Base-by-base conservation (phyloP, 2,888 invertebrate genomes). In the Caenorhabditis zanzibari region DNA sequence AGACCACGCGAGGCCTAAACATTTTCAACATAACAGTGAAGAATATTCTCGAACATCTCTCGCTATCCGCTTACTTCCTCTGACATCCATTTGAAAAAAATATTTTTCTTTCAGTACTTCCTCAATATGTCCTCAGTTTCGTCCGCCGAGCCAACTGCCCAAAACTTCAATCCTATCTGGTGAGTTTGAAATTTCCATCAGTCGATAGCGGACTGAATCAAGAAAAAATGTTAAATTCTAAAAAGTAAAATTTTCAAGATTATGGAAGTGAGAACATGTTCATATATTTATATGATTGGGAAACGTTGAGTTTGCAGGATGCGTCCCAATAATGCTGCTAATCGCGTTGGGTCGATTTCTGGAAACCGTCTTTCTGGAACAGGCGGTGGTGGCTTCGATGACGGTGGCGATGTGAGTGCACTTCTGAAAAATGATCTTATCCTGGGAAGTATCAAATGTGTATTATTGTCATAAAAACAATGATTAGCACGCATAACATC, bases 81-180 rank as follows among this genome's bases (percentile, higher is more conserved):
- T 0, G 2, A 24, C 35, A 22, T 38, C 5, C n/a, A 47, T 12
- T 24, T 9, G 7, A 22, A 19, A 44, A 61, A 32, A 49, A 49
- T 32, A 12, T 32, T n/a, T 16, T 9, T n/a, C 12, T 66, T 77
- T 26, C 77, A 73, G 76, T 72, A 56, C 52, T 59, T 64, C 56
- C 81, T 71, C 75, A 75, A 76, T 49, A 82, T 82, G 79, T 83
- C 83, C 63, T 79, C 83, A 83, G 80, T 83, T 66, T 72, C 81
- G 59, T 84, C 84, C 61, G 66, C 69, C 75, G 84, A 84, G 73
- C 64, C 71, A 49, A 74, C 71, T 76, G 81, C 77, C 63, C 82
- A 69, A 75, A 86, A 84, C 74, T 88, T 88, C 76, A 85, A 87
- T 68, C 88, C 88, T 3, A 82, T 81, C 61, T 88, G 88, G 88